Conservation (phyloP, 2,888 invertebrate species). For the Tachina grossa region DNA sequence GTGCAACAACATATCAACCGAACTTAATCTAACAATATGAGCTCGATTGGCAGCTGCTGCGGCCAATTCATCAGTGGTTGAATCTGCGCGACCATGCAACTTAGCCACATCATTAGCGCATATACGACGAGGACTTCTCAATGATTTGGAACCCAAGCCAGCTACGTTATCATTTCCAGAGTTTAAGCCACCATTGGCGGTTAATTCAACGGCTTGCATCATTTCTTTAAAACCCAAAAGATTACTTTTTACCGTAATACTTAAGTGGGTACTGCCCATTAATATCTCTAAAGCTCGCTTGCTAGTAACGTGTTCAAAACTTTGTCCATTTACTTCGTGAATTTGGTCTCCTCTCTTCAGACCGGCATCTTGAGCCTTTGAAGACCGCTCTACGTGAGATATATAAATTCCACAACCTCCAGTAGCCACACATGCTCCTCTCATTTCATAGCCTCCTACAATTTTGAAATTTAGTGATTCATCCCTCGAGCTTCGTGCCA, state of each 20-base stretch:
- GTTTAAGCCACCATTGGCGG: conserved; percentile 71
- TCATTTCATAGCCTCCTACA: conserved; percentile 94
- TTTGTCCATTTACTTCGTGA: conserved; percentile 98
- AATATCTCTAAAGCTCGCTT: conserved; percentile 96
- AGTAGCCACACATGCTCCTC: conserved; percentile 78
- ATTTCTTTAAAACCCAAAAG: conserved; percentile 91
- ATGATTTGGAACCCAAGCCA: conserved; percentile 72
- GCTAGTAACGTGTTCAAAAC: conserved; percentile 96
- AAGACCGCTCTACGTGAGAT: conserved; percentile 95
- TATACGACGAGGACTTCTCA: conserved; percentile 80
- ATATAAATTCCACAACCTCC: conserved; percentile 97
- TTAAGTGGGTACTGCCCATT: conserved; percentile 96
- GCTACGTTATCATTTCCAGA: conserved; percentile 78
- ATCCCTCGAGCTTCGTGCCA: conserved; percentile 96
- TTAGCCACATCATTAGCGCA: conserved; percentile 86
- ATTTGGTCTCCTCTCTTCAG: conserved; percentile 98
- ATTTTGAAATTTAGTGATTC: conserved; percentile 97
- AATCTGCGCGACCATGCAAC: conserved; percentile 84
- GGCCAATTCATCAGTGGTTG: conserved; percentile 76
- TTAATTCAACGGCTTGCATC: conserved; percentile 83
- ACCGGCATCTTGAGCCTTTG: conserved; percentile 97
- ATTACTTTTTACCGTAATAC: conserved; percentile 98
- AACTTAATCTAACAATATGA: conserved; percentile 86
- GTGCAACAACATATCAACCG: conserved; percentile 86
- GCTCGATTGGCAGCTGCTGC: conserved; percentile 74